phyloP scores from a whole-genome alignment of 2,888 invertebrate species.

The Cephus runcator region DNA sequence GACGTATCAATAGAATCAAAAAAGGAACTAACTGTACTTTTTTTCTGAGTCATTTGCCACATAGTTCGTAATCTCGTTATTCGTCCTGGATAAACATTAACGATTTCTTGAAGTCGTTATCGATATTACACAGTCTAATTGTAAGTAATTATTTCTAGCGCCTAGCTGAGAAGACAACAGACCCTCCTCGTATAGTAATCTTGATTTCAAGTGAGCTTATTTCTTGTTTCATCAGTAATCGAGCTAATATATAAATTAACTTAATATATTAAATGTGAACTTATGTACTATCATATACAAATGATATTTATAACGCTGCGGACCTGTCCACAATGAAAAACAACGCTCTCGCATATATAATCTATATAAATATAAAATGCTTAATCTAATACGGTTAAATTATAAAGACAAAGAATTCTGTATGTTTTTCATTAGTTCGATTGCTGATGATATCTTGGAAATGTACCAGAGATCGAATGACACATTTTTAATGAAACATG shows the following conservation, averaged over 20 bases:
- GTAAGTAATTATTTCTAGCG: neutral
- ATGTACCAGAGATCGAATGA: conserved; percentile 23
- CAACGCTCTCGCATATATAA: conserved; percentile 37
- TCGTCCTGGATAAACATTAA: neutral
- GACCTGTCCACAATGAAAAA: conserved; percentile 51
- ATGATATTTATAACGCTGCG: conserved; percentile 45
- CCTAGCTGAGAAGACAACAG: neutral
- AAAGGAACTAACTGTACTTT: neutral
- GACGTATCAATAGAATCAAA: neutral
- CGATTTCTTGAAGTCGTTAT: neutral
- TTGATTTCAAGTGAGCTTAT: conserved; percentile 37
- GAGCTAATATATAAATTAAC: conserved; percentile 37
- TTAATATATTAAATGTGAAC: conserved; percentile 41
- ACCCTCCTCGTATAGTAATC: conserved; percentile 35
- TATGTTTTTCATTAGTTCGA: conserved; percentile 11
- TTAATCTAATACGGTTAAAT: conserved; percentile 25
- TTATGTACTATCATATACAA: conserved; percentile 46
- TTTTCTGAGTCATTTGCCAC: neutral
- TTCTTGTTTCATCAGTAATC: conserved; percentile 22
- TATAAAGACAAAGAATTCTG: conserved; percentile 19
- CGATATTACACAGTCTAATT: neutral
- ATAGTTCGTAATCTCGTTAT: neutral
- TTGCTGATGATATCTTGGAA: conserved; percentile 17
- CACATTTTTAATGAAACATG: neutral
- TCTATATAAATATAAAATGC: conserved; percentile 34